Conservation (phyloP, 2,113 vertebrate species). For the Columba janthina region DNA sequence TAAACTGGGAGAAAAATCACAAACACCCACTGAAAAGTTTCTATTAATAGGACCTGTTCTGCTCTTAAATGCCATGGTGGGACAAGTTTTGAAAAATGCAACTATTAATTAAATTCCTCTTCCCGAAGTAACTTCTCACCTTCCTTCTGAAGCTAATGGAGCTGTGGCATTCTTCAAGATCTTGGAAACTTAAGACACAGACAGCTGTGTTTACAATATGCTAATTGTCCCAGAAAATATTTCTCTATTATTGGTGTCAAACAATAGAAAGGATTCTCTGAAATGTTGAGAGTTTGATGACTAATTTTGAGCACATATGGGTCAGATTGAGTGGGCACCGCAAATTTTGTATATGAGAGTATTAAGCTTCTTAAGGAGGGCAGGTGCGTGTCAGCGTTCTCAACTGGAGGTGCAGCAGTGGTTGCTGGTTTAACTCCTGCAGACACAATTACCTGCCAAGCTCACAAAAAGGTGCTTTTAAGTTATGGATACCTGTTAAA, state of each 20-base stretch:
- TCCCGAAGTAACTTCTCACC: not conserved
- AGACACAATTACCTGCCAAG: not conserved
- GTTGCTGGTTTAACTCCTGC: not conserved
- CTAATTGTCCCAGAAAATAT: not conserved
- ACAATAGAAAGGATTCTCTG: not conserved
- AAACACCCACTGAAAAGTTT: conserved; percentile 18
- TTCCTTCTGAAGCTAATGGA: not conserved
- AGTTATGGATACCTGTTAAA: not conserved
- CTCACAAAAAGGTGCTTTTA: not conserved
- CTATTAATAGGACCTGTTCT: conserved; percentile 24
- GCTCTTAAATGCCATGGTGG: not conserved
- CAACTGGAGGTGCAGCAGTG: not conserved
- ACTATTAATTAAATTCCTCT: not conserved
- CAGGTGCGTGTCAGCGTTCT: rapidly evolving
- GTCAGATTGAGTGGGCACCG: not conserved
- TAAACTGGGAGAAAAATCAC: conserved; percentile 36
- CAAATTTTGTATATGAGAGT: not conserved
- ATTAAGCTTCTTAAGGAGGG: not conserved
- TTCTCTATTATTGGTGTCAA: not conserved
- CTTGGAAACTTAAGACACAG: not conserved
- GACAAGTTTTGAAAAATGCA: not conserved
- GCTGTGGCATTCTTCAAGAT: not conserved
- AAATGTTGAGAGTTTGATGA: not conserved
- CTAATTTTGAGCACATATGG: not conserved
- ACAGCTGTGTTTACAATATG: not conserved